Evolutionary conservation across 2,113 vertebrate genomes (phyloP).

Genomic region (Cebus imitator): DNA sequence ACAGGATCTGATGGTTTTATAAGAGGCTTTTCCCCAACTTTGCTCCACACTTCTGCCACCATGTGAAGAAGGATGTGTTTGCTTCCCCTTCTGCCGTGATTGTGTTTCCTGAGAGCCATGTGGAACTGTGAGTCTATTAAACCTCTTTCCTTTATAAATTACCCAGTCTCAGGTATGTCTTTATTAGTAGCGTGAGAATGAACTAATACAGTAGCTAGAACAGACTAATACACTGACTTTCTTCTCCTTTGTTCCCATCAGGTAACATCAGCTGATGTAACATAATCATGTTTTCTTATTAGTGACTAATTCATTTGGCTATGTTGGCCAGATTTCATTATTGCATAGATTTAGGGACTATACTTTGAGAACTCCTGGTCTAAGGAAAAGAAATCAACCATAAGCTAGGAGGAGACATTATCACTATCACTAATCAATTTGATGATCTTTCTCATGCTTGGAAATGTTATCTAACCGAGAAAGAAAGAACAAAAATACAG

Average conservation of each 20-base stretch:
- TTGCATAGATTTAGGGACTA: not conserved
- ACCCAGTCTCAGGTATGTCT: no score
- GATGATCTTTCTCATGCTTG: conserved; percentile 21
- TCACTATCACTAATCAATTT: not conserved
- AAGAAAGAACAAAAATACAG: conserved; percentile 24
- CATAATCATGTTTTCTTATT: not conserved
- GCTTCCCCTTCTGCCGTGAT: no score
- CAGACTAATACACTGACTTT: not conserved
- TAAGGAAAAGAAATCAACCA: not conserved
- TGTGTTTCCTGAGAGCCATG: no score
- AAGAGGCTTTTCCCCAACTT: no score
- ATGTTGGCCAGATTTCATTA: not conserved
- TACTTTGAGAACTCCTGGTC: not conserved
- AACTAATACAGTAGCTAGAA: no score
- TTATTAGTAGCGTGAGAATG: no score
- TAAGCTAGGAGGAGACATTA: not conserved
- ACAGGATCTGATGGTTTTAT: no score
- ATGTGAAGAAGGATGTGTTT: no score
- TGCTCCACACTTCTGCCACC: no score
- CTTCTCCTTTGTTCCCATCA: not conserved
- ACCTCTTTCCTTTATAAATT: no score
- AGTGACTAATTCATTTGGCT: not conserved
- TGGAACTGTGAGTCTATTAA: no score
- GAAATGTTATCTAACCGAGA: not conserved
- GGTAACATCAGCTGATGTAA: not conserved